These are phyloP conservation scores for Diarsia mendica DNA, from an alignment of 2,888 invertebrate species.

Conservation along the genomic window DNA sequence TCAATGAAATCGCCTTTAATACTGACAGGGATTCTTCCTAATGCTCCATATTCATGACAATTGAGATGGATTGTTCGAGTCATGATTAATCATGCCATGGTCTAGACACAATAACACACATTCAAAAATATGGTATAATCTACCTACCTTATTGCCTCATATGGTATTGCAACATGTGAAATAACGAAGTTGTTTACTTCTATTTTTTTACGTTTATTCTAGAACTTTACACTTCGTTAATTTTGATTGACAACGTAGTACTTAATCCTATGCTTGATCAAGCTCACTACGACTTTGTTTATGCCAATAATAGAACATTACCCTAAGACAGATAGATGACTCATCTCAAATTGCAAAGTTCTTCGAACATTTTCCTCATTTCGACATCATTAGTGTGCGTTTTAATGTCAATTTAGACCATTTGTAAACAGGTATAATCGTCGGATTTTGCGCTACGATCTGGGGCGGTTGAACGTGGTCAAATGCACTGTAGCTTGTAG, in stretches of 20 bases:
- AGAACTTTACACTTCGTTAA: not conserved
- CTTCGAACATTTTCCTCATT: constrained; percentile 43
- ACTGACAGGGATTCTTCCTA: not conserved
- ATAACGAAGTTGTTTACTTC: not conserved
- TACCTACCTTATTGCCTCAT: not conserved
- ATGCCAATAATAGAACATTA: not conserved
- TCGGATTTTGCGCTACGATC: constrained; percentile 2
- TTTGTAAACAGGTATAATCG: constrained; percentile 8
- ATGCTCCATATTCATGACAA: not conserved
- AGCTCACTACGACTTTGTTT: not conserved
- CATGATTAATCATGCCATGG: not conserved
- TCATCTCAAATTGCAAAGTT: constrained; percentile 1
- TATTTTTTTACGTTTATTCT: constrained; percentile 6
- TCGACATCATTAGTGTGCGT: constrained; percentile 27
- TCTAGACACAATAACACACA: not conserved
- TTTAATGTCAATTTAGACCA: not conserved
- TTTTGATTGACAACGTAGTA: not conserved
- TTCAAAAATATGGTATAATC: not conserved
- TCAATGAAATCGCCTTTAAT: not conserved
- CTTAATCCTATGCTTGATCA: constrained; percentile 11
- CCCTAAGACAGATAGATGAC: not conserved
- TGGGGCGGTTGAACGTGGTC: not conserved
- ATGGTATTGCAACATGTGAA: constrained; percentile 21
- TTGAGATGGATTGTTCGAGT: constrained; percentile 4
- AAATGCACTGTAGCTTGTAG: not conserved